Conservation (phyloP, 1,140 invertebrate genomes). For the Platyscapa corneri region DNA sequence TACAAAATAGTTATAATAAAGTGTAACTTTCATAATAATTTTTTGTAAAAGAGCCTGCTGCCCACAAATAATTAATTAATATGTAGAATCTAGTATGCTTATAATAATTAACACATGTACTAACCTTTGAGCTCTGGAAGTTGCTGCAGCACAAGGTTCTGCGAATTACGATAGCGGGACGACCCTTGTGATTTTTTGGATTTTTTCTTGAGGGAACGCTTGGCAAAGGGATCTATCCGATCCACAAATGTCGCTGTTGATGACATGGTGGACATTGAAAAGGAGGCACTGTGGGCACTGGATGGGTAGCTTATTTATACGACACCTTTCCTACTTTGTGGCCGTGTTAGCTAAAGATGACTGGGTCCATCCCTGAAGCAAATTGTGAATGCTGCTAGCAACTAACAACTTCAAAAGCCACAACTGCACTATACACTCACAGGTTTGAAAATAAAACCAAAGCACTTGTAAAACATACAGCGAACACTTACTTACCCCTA, state of each 20-base stretch:
- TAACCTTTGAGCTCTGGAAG: slow-evolving; percentile 91
- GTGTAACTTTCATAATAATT: slow-evolving; percentile 33
- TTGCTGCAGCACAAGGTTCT: slow-evolving; percentile 91
- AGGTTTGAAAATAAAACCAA: slow-evolving; percentile 24
- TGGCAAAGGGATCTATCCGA: slow-evolving; percentile 95
- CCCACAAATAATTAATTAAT: slow-evolving; percentile 36
- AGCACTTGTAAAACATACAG: slow-evolving; percentile 49
- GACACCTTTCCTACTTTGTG: slow-evolving; percentile 53
- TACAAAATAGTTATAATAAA: slow-evolving; percentile 7
- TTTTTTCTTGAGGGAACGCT: slow-evolving; percentile 93
- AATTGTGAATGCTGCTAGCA: slow-evolving; percentile 19
- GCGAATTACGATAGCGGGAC: slow-evolving; percentile 90
- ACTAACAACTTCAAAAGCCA: slow-evolving; percentile 12
- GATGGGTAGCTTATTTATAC: slow-evolving; percentile 47
- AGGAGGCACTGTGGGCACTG: slow-evolving; percentile 62
- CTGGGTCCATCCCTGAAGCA: slow-evolving; percentile 42
- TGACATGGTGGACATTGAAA: slow-evolving; percentile 75
- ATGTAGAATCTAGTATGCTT: neutral
- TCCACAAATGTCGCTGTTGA: slow-evolving; percentile 92
- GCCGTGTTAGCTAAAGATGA: slow-evolving; percentile 55
- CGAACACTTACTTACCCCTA: slow-evolving; percentile 38
- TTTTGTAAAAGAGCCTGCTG: slow-evolving; percentile 50
- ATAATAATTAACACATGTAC: slow-evolving; percentile 48
- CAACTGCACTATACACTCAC: slow-evolving; percentile 42
- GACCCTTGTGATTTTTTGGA: slow-evolving; percentile 94